These are phyloP conservation scores for Drosophila auraria DNA, from an alignment of 1,140 invertebrate genomes.

Conservation along the genomic window DNA sequence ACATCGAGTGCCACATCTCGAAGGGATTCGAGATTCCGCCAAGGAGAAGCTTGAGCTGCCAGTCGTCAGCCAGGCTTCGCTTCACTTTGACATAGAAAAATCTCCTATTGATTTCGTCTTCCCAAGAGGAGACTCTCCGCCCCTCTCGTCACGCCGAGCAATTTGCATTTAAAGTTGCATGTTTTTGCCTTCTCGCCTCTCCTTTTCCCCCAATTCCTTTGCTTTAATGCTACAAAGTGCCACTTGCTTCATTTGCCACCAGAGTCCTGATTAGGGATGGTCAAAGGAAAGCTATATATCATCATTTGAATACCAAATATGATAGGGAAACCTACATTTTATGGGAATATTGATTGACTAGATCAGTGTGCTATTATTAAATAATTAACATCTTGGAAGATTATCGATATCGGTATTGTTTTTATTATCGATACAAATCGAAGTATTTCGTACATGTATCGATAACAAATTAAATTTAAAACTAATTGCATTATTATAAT, in stretches of 20 bases:
- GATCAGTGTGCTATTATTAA: too few species aligned
- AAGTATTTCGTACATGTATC: too few species aligned
- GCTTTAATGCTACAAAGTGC: constrained; percentile 78
- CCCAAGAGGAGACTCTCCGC: background rate
- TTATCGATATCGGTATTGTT: too few species aligned
- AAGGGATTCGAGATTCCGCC: constrained; percentile 20
- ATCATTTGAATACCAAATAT: background rate
- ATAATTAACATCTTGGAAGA: too few species aligned
- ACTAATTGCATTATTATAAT: too few species aligned
- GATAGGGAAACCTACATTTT: background rate
- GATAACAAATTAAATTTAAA: too few species aligned
- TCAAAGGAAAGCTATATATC: constrained; percentile 1
- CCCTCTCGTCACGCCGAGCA: constrained; percentile 45
- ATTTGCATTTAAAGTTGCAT: constrained; percentile 77
- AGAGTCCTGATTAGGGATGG: constrained; percentile 9
- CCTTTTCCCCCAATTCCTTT: constrained; percentile 24
- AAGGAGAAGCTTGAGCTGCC: background rate
- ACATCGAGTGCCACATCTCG: constrained; percentile 9
- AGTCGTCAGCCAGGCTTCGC: constrained; percentile 30
- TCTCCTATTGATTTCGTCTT: constrained; percentile 72
- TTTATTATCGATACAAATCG: too few species aligned
- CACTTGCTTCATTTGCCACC: constrained; percentile 57
- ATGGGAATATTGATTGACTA: too few species aligned
- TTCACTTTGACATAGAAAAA: constrained; percentile 79
- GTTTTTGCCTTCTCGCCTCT: constrained; percentile 4